Conservation (phyloP, 2,113 vertebrate species). For the Dendrocopos noguchii region DNA sequence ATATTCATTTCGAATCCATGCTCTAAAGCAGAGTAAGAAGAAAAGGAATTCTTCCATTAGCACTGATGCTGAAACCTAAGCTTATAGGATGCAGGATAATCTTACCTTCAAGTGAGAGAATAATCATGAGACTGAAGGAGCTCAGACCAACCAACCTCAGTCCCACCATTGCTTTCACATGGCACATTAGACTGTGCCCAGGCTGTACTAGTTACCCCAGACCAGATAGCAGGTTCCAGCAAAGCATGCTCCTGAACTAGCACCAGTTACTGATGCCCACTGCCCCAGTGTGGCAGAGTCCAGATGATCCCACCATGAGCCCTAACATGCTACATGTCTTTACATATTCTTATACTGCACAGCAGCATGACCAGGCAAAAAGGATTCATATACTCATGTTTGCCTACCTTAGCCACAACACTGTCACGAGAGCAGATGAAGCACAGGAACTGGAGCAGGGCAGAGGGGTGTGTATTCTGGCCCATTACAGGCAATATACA, state of each 20-base stretch:
- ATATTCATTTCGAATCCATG: background rate
- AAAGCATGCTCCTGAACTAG: background rate
- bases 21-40: background rate
- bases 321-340: background rate
- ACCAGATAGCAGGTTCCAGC: background rate
- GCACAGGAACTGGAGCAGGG: background rate
- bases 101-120: background rate
- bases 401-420: background rate
- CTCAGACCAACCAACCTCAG: background rate
- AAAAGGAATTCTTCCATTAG: background rate
- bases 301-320: background rate
- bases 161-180: background rate
- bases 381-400: background rate
- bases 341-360: rapidly evolving
- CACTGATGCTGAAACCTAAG: background rate
- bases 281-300: background rate
- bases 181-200: background rate
- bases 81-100: background rate
- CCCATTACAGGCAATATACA: background rate
- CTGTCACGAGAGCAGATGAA: background rate
- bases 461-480: rapidly evolving
- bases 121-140: background rate
- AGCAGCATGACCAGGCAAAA: background rate
- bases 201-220: background rate
- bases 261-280: background rate